Conservation (phyloP, 2,888 invertebrate genomes). For the Aporophyla lueneburgensis region DNA sequence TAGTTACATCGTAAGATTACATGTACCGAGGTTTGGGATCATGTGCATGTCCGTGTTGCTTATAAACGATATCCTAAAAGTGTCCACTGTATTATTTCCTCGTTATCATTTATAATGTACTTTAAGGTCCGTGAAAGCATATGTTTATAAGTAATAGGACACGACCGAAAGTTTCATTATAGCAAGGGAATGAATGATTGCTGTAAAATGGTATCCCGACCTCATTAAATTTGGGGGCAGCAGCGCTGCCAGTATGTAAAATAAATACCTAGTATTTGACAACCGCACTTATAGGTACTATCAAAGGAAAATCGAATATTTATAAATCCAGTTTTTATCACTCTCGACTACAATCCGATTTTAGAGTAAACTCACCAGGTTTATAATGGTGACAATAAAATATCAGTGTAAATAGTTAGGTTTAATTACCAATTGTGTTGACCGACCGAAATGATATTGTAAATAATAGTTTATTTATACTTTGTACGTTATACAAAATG, state of each 20-base stretch:
- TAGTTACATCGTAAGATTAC: constrained; percentile 57
- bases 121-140: constrained; percentile 24
- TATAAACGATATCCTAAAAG: constrained; percentile 46
- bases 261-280: constrained; percentile 45
- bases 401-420: constrained; percentile 89
- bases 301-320: constrained; percentile 34
- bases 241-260: constrained; percentile 42
- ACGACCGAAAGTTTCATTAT: constrained; percentile 33
- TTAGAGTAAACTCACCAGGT: constrained; percentile 82
- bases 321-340: constrained; percentile 53
- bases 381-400: constrained; percentile 89
- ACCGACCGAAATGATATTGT: constrained; percentile 73
- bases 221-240: constrained; percentile 39
- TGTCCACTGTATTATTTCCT: constrained; percentile 41
- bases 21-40: constrained; percentile 69
- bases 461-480: constrained; percentile 80
- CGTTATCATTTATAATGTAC: constrained; percentile 45
- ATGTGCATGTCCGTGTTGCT: constrained; percentile 56
- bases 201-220: constrained; percentile 51
- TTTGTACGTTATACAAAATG: constrained; percentile 66
- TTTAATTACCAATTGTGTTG: constrained; percentile 78
- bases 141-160: constrained; percentile 63
- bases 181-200: constrained; percentile 23
- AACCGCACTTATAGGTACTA: constrained; percentile 33
- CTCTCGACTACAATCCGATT: constrained; percentile 44